These are phyloP conservation scores for Eilema griseolum DNA, from an alignment of 2,888 invertebrate genomes.

Conservation along the genomic window DNA sequence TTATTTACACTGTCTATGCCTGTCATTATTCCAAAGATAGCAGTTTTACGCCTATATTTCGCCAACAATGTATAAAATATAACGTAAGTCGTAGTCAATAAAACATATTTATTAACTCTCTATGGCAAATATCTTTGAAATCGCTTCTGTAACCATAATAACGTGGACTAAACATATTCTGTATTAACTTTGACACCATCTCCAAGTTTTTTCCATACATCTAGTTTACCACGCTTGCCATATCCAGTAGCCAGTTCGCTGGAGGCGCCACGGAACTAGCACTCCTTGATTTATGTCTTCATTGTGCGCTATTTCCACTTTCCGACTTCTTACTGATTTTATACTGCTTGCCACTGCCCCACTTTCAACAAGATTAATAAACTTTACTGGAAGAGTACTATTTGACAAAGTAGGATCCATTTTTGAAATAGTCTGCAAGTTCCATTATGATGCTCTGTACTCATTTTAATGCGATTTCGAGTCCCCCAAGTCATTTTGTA, in stretches of 20 bases:
- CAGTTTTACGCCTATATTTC: too few relatives aligned
- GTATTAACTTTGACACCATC: neutral
- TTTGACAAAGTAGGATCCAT: neutral
- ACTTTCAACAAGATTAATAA: slow-evolving; percentile 21
- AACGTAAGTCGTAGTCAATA: neutral
- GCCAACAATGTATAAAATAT: too few relatives aligned
- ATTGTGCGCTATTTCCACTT: slow-evolving; percentile 41
- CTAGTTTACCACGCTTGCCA: slow-evolving; percentile 3
- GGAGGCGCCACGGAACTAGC: slow-evolving; percentile 39
- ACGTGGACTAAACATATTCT: neutral
- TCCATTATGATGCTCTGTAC: neutral
- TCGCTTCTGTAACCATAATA: neutral
- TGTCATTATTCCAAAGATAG: too few relatives aligned
- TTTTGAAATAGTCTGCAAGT: neutral
- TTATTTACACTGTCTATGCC: too few relatives aligned
- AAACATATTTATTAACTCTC: too few relatives aligned
- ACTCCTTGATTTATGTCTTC: slow-evolving; percentile 54
- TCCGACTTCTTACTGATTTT: slow-evolving; percentile 52
- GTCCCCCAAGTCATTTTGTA: neutral
- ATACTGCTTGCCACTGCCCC: slow-evolving; percentile 38
- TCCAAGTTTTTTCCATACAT: neutral
- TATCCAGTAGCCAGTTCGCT: slow-evolving; percentile 16
- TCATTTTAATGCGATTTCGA: neutral
- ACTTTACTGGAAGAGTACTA: slow-evolving; percentile 26
- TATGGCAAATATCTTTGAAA: neutral